A percentile compares a stretch with the other conserved stretches of the same genome.
Evolutionary conservation across 2,797 vertebrate genomes (phyloP).

Genomic region (Coluber constrictor): DNA sequence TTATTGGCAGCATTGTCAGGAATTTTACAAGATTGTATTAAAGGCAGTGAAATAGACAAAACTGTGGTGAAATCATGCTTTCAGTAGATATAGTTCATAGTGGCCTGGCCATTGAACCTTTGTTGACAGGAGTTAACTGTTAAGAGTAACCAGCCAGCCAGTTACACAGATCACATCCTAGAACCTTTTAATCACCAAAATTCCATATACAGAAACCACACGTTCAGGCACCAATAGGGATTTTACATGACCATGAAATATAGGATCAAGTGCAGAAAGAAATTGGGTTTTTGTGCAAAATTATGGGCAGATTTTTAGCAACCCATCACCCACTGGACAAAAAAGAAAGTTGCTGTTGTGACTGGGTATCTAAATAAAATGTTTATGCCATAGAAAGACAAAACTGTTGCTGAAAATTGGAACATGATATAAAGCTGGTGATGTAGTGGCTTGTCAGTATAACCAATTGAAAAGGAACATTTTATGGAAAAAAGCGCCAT

Average conservation of each 20-base stretch:
- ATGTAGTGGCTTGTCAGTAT: neutral
- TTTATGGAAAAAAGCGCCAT: constrained; percentile 17
- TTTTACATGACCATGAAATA: neutral
- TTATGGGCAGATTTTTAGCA: neutral
- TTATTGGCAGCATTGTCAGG: constrained; percentile 44
- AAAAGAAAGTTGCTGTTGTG: neutral
- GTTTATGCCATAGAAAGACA: neutral
- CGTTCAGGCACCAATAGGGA: neutral
- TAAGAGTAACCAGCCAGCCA: neutral
- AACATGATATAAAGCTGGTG: neutral
- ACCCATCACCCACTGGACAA: neutral
- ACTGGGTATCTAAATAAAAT: neutral
- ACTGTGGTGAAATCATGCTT: constrained; percentile 39
- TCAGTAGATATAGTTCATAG: neutral
- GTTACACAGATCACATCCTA: constrained; percentile 7
- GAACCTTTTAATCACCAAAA: neutral
- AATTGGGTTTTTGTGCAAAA: neutral
- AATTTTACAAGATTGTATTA: constrained; percentile 30
- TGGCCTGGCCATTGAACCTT: neutral
- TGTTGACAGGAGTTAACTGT: neutral
- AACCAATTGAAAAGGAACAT: constrained; percentile 22
- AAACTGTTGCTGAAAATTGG: constrained; percentile 18
- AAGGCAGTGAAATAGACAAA: constrained; percentile 16
- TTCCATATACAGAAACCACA: constrained; percentile 10
- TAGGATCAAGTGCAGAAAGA: neutral